Evolutionary conservation across 2,113 vertebrate species (phyloP).

Genomic region (Nannospalax galili): DNA sequence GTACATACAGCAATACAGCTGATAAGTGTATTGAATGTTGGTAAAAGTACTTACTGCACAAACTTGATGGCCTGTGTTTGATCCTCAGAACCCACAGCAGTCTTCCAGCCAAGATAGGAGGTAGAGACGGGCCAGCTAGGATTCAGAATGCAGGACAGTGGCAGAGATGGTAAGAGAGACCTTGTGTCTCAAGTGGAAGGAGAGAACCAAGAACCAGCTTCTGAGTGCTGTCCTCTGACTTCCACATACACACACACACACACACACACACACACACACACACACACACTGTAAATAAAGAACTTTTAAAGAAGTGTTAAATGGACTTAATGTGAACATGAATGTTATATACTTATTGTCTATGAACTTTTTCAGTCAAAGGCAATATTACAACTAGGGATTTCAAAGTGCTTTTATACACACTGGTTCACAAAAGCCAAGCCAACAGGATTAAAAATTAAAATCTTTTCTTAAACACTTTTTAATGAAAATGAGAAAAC

Average conservation of each 20-base stretch:
- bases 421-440: neutral
- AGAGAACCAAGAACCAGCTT: too few species aligned
- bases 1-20: neutral
- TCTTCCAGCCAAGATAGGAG: neutral
- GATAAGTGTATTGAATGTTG: neutral
- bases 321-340: neutral
- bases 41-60: neutral
- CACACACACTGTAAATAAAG: neutral
- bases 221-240: neutral
- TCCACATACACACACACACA: neutral
- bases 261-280: neutral
- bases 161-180: neutral
- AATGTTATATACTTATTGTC: neutral
- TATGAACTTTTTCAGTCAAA: neutral
- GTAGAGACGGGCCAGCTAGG: neutral
- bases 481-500: slow-evolving; percentile 7
- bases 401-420: neutral
- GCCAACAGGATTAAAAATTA: neutral
- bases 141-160: neutral
- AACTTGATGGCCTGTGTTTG: neutral
- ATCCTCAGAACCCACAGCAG: neutral
- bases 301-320: neutral
- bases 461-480: neutral
- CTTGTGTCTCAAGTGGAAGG: neutral
- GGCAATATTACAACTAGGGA: too few species aligned